A percentile compares a stretch with the other conserved stretches of the same genome.
These are phyloP conservation scores for Amphiprion percula DNA, from an alignment of 2,113 vertebrate species.

Conservation along the genomic window DNA sequence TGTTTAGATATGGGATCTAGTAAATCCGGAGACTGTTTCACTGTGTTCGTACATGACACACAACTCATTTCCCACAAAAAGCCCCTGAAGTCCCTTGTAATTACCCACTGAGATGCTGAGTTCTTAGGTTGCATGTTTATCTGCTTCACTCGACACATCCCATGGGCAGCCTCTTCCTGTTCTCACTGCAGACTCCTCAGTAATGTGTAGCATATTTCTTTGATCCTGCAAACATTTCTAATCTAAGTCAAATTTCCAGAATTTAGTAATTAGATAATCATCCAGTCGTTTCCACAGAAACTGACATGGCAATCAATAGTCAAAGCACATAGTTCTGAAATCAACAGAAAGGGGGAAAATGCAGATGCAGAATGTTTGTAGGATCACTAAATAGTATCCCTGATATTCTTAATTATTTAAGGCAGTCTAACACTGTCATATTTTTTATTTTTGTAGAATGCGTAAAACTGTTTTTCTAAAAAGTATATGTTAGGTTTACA, in stretches of 20 bases:
- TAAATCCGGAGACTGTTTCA: conserved; percentile 41
- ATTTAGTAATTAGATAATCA: conserved; percentile 49
- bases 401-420: not conserved
- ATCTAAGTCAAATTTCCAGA: conserved; percentile 44
- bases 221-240: conserved; percentile 57
- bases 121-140: conserved; percentile 65
- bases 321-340: not conserved
- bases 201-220: conserved; percentile 39
- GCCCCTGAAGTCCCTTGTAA: conserved; percentile 64
- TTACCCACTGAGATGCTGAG: conserved; percentile 63
- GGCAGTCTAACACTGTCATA: not conserved
- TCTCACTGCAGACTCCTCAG: conserved; percentile 21
- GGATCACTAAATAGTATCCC: not conserved
- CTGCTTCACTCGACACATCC: conserved; percentile 62
- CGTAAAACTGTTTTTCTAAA: not conserved
- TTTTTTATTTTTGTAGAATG: not conserved
- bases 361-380: not conserved
- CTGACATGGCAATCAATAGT: conserved; percentile 42
- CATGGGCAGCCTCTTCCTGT: conserved; percentile 53
- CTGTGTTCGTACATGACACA: conserved; percentile 39
- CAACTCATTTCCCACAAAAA: conserved; percentile 63
- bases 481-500: not conserved
- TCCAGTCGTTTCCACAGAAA: conserved; percentile 45
- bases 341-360: not conserved
- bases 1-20: conserved; percentile 45